Base-by-base conservation (phyloP, 2,113 vertebrate genomes). In the Notiomystis cincta region DNA sequence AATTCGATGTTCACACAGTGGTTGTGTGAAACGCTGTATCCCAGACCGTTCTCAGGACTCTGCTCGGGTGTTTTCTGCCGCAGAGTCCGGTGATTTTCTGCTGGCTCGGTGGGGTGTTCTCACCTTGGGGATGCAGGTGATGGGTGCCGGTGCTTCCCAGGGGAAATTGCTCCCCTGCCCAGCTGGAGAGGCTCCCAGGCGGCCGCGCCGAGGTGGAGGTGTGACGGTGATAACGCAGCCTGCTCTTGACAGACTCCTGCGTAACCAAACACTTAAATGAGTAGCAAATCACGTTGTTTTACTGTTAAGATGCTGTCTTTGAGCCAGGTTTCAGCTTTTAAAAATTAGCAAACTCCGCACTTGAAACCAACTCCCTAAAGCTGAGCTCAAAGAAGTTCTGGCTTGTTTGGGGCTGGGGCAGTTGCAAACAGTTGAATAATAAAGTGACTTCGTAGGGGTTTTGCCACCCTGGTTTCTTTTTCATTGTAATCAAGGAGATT, bases 131-230 rank as follows among this genome's bases (percentile, higher is more conserved):
- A 3, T 38, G n/a, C 75, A 47, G 65, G 51, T 9, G 15, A 4
- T 17, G 38, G 1, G 5, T n/a, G 53, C 64, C 50, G 51, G 2
- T 20, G 2, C 53, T 76, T 77, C 69, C 37, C 42, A 4, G 54
- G 62, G 38, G 37, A 42, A 71, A 40, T 65, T 24, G 51, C 16
- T 40, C 33, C 65, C 94, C 91, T 91, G 97, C 96, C 47, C 75
- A 60, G 96, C 82, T 83, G 92, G 82, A 20, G 58, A 24, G 75
- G 93, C 94, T 96, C 94, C 64, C 97, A 85, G 54, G 72, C 89
- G 54, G 94, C 96, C 84, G 64, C 44, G 91, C 25, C 66, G 38
- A 72, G 94, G 72, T 45, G 69, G 88, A 90, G 87, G 67, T 14
- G 60, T 40, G 56, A 53, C 71, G 18, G 75, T 14, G 80, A 30